Conservation (phyloP, 2,113 vertebrate genomes). For the Hippopotamus amphibius region DNA sequence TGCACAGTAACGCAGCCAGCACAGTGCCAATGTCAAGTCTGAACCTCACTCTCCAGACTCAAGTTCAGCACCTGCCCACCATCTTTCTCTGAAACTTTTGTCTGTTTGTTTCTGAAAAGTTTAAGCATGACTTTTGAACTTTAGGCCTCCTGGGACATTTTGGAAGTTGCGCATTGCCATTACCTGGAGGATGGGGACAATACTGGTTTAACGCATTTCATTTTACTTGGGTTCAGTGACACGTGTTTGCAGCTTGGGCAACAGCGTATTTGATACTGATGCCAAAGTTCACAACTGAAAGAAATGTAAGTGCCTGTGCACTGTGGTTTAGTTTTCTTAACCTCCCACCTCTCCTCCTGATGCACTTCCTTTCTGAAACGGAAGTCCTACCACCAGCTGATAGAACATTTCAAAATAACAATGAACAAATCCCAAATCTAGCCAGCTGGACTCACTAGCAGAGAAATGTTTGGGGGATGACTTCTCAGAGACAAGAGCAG, state of each 20-base stretch:
- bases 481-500: constrained; percentile 9
- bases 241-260: not conserved
- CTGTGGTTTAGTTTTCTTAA: not conserved
- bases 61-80: not conserved
- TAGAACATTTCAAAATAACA: constrained; percentile 69
- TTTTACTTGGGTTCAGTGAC: not conserved
- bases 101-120: not conserved
- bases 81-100: not conserved
- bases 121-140: not conserved
- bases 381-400: constrained; percentile 57
- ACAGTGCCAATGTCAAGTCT: not conserved
- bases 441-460: constrained; percentile 40
- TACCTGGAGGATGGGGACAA: not conserved
- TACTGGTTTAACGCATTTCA: not conserved
- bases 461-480: not conserved
- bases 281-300: not conserved
- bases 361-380: constrained; percentile 50
- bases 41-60: not conserved
- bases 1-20: not conserved
- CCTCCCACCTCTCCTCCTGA: not conserved
- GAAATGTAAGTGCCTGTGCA: not conserved
- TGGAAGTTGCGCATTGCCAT: not conserved
- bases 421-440: constrained; percentile 64
- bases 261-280: rapidly evolving
- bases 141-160: not conserved